Percentiles rank a stretch among this genome's conserved stretches.
These are phyloP conservation scores for Trachemys scripta DNA, from an alignment of 2,113 vertebrate genomes.

Conservation along the genomic window DNA sequence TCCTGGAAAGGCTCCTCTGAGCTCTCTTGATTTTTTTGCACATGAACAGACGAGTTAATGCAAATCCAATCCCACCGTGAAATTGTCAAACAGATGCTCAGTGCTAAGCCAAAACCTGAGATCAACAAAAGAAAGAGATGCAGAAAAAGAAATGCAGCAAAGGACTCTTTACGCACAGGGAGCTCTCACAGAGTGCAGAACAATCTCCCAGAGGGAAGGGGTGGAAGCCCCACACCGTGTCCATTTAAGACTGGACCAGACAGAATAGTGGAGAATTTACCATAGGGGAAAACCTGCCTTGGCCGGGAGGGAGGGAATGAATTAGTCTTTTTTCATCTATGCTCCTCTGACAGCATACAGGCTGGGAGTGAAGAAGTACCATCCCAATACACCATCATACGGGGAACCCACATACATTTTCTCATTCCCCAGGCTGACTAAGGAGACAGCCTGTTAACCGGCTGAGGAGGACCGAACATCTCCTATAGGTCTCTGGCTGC, in stretches of 20 bases:
- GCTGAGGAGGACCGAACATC: not conserved
- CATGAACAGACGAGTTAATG: not conserved
- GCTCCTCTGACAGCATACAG: not conserved
- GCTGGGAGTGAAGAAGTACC: not conserved
- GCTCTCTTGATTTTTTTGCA: not conserved
- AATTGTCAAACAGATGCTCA: not conserved
- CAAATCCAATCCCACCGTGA: not conserved
- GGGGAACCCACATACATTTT: not conserved
- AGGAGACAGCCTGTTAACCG: not conserved
- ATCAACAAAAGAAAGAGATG: not conserved
- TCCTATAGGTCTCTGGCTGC: not conserved
- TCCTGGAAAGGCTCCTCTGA: not conserved
- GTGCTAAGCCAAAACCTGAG: not conserved
- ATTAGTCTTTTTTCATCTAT: not conserved
- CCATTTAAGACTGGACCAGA: not conserved
- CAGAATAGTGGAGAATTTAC: not conserved
- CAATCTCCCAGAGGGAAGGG: not conserved
- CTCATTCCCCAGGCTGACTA: not conserved
- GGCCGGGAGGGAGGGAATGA: not conserved
- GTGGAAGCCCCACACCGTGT: not conserved
- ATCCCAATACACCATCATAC: not conserved
- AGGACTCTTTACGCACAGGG: not conserved
- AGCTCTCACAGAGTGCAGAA: not conserved
- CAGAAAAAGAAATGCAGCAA: not conserved
- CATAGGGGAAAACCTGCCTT: not conserved